These are phyloP conservation scores for Ormyrus nitidulus DNA, from an alignment of 2,888 invertebrate species.

Conservation along the genomic window DNA sequence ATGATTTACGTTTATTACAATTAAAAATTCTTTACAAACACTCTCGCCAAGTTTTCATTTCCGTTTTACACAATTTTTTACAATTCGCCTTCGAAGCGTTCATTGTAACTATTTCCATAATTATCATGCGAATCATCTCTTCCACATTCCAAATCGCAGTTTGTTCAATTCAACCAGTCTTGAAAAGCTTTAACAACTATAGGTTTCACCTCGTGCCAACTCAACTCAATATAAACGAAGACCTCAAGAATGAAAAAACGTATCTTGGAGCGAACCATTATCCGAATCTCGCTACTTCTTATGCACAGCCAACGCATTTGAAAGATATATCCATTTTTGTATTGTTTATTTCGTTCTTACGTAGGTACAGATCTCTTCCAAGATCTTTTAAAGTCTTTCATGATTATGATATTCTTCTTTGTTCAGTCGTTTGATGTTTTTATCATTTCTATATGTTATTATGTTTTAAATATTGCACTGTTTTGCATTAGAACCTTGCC, in stretches of 20 bases:
- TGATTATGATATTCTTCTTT: constrained; percentile 34
- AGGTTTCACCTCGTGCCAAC: constrained; percentile 44
- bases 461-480: constrained; percentile 71
- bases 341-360: constrained; percentile 46
- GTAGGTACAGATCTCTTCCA: constrained; percentile 37
- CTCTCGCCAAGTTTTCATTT: constrained; percentile 42
- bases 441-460: constrained; percentile 19
- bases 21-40: constrained; percentile 51
- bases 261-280: constrained; percentile 47
- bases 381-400: constrained; percentile 53
- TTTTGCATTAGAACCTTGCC: constrained; percentile 76
- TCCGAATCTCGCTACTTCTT: constrained; percentile 52
- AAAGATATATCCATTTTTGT: constrained; percentile 50
- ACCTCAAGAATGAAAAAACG: constrained; percentile 50
- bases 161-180: constrained; percentile 48
- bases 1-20: constrained; percentile 43
- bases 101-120: constrained; percentile 18
- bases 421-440: constrained; percentile 51
- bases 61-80: constrained; percentile 28
- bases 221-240: constrained; percentile 49
- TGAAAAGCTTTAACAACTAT: constrained; percentile 49
- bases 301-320: constrained; percentile 58
- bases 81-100: constrained; percentile 7
- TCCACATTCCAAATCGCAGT: constrained; percentile 24
- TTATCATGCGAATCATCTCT: constrained; percentile 9